These are phyloP conservation scores for Meteorus colon DNA, from an alignment of 2,888 invertebrate genomes.

Conservation along the genomic window DNA sequence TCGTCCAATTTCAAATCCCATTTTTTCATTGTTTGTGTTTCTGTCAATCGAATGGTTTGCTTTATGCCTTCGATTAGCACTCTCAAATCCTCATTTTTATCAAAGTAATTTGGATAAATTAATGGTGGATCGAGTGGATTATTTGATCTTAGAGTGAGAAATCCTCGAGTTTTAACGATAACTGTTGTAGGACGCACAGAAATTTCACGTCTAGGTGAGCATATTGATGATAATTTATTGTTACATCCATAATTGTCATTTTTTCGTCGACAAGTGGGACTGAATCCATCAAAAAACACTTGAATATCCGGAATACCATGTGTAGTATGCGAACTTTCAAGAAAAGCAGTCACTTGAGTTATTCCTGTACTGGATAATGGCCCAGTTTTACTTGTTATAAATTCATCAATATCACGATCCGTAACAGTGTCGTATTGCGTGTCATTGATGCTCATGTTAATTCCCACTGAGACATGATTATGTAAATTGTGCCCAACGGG, in stretches of 20 bases:
- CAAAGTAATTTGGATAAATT: conserved; percentile 84
- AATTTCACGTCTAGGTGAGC: conserved; percentile 67
- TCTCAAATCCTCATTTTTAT: conserved; percentile 78
- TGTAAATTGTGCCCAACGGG: conserved; percentile 69
- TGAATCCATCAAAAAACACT: conserved; percentile 73
- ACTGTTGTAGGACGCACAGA: conserved; percentile 66
- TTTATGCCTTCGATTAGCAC: conserved; percentile 78
- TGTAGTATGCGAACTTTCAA: conserved; percentile 67
- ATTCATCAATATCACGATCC: conserved; percentile 67
- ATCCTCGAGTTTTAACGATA: conserved; percentile 73
- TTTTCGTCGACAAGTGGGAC: conserved; percentile 64
- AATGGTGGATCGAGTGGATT: conserved; percentile 81
- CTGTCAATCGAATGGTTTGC: conserved; percentile 76
- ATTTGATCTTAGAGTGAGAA: conserved; percentile 77
- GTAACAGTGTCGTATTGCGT: conserved; percentile 62
- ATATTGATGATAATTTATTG: conserved; percentile 57
- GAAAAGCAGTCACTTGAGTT: conserved; percentile 68
- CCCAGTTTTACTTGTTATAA: conserved; percentile 66
- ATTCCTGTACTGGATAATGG: conserved; percentile 72
- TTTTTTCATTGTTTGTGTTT: conserved; percentile 77
- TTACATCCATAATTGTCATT: conserved; percentile 62
- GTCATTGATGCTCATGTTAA: conserved; percentile 65
- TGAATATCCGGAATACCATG: conserved; percentile 70
- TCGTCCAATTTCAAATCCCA: conserved; percentile 77
- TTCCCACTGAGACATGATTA: conserved; percentile 69